Percentiles rank a stretch among this genome's conserved stretches.
phyloP scores from a whole-genome alignment of 2,888 invertebrate species.

The Oscheius myriophilus region DNA sequence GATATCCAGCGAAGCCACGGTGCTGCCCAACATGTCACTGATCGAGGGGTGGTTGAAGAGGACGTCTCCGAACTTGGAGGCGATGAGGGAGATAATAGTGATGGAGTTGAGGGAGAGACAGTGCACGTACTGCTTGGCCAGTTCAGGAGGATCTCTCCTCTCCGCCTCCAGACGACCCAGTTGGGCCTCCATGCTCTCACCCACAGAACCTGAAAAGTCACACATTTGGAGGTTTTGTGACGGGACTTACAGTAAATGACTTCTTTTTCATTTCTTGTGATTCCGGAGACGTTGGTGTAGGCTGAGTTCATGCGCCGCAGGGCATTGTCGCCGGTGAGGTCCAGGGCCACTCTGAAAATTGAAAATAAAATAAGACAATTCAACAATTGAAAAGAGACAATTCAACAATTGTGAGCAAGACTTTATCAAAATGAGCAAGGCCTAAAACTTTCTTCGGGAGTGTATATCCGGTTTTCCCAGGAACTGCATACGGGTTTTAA shows the following conservation, averaged over 20 bases:
- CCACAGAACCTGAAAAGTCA: constrained; percentile 24
- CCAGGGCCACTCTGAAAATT: constrained; percentile 34
- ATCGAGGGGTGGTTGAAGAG: constrained; percentile 24
- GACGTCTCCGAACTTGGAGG: constrained; percentile 19
- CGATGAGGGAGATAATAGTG: constrained; percentile 13
- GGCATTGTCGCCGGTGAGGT: constrained; percentile 36
- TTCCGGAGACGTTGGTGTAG: constrained; percentile 46
- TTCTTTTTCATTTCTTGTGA: constrained; percentile 54
- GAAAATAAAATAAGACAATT: background rate
- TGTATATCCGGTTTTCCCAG: no score
- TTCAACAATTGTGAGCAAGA: no score
- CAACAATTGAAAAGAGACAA: background rate
- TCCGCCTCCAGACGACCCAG: constrained; percentile 25
- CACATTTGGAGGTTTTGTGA: background rate
- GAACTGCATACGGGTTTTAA: no score
- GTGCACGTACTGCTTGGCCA: constrained; percentile 31
- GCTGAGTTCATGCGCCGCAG: constrained; percentile 38
- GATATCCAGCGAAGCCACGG: constrained; percentile 30
- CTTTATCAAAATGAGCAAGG: no score
- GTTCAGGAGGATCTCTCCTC: constrained; percentile 15
- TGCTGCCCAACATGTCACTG: constrained; percentile 32
- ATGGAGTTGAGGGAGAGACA: constrained; percentile 1
- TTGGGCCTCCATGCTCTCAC: constrained; percentile 30
- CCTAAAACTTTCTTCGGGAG: no score
- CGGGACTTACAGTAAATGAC: constrained; percentile 48